Evolutionary conservation across 2,888 invertebrate genomes (phyloP).

Genomic region (Oasisia sp.): DNA sequence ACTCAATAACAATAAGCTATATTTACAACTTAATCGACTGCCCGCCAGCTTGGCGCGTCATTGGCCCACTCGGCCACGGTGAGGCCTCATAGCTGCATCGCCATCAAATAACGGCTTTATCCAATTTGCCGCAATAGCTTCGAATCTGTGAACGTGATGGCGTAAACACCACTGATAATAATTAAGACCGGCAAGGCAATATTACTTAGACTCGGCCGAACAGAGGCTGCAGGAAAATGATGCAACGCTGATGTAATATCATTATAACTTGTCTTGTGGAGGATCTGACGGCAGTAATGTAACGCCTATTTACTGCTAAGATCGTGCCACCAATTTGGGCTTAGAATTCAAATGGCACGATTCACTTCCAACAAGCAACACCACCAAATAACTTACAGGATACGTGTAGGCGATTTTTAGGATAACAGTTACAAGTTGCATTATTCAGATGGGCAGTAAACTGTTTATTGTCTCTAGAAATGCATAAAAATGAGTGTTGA

Average conservation of each 20-base stretch:
- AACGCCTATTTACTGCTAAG: neutral
- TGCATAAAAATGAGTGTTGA: no score
- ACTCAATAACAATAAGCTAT: constrained; percentile 10
- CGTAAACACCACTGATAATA: constrained; percentile 17
- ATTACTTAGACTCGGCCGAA: neutral
- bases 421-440: no score
- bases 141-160: neutral
- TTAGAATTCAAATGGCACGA: neutral
- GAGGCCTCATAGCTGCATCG: neutral
- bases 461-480: no score
- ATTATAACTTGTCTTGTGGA: neutral
- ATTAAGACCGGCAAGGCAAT: constrained; percentile 6
- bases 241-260: neutral
- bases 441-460: no score
- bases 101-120: constrained; percentile 13
- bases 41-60: neutral
- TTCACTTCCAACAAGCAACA: neutral
- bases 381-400: neutral
- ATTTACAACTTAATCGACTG: constrained; percentile 6
- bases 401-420: no score
- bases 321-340: neutral
- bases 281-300: neutral
- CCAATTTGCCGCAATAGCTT: constrained; percentile 4
- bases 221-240: neutral
- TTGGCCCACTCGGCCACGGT: neutral